Evolutionary conservation across 1,140 invertebrate species (phyloP).

Genomic region (Acromyrmex echinatior): DNA sequence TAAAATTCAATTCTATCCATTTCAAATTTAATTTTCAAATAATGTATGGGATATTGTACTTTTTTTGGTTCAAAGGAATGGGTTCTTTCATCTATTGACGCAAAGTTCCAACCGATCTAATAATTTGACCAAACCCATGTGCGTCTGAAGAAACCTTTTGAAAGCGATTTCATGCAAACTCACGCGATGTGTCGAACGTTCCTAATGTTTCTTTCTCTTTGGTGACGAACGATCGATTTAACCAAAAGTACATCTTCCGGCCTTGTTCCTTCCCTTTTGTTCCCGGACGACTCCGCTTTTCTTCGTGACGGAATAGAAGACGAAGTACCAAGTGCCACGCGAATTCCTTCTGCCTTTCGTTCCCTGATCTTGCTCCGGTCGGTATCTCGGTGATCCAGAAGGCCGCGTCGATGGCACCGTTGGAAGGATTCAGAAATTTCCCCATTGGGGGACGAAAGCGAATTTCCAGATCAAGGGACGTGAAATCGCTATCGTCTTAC

Average conservation of each 20-base stretch:
- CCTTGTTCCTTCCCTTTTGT: slow-evolving; percentile 57
- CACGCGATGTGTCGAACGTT: slow-evolving; percentile 32
- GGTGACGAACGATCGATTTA: slow-evolving; percentile 38
- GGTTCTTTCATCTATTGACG: not conserved
- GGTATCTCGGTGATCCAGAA: slow-evolving; percentile 40
- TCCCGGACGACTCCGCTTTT: slow-evolving; percentile 61
- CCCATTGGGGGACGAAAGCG: slow-evolving; percentile 18
- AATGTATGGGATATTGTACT: not conserved
- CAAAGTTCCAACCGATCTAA: slow-evolving; percentile 36
- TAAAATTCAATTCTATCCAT: too few relatives aligned
- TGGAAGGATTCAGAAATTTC: slow-evolving; percentile 62
- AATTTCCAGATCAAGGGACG: slow-evolving; percentile 74
- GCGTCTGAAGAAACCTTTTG: slow-evolving; percentile 5
- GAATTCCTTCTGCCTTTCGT: slow-evolving; percentile 42
- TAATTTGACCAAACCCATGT: slow-evolving; percentile 27
- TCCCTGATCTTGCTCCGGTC: not conserved
- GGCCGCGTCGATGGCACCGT: slow-evolving; percentile 23
- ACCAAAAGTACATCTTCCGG: slow-evolving; percentile 50
- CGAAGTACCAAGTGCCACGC: slow-evolving; percentile 63
- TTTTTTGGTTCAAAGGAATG: slow-evolving; percentile 12
- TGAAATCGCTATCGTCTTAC: slow-evolving; percentile 74
- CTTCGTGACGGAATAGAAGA: slow-evolving; percentile 52
- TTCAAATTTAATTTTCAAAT: not conserved
- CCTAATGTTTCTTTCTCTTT: not conserved
- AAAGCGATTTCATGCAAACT: slow-evolving; percentile 33